Percentiles rank a stretch among this genome's conserved stretches.
phyloP scores from a whole-genome alignment of 2,888 invertebrate species.

The Sepiola atlantica region DNA sequence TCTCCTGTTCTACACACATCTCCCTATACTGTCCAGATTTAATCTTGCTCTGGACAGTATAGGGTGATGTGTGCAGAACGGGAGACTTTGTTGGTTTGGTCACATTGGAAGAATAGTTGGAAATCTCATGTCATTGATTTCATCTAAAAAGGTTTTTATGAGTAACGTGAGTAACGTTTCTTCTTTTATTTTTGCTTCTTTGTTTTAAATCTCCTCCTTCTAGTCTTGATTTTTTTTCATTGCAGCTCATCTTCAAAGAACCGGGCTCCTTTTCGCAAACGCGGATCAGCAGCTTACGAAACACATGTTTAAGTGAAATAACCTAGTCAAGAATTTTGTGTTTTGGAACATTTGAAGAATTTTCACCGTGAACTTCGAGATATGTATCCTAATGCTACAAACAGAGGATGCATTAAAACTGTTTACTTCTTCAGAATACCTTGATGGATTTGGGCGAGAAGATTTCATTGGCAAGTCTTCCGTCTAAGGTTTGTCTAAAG shows the following conservation, averaged over 20 bases:
- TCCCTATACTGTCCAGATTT: too few relatives aligned
- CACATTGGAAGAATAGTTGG: too few relatives aligned
- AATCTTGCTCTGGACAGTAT: too few relatives aligned
- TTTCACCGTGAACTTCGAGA: not conserved
- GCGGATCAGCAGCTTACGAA: conserved; percentile 76
- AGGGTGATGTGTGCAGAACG: too few relatives aligned
- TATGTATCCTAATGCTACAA: not conserved
- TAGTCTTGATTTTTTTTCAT: conserved; percentile 65
- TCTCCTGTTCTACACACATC: too few relatives aligned
- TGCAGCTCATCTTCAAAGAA: conserved; percentile 87
- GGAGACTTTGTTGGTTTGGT: too few relatives aligned
- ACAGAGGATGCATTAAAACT: not conserved
- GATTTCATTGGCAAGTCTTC: not conserved
- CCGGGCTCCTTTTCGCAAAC: conserved; percentile 85
- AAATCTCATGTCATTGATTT: too few relatives aligned
- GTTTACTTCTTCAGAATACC: not conserved
- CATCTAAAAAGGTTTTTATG: too few relatives aligned
- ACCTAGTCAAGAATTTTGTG: not conserved
- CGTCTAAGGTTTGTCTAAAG: not conserved
- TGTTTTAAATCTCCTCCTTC: not conserved
- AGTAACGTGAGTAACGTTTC: too few relatives aligned
- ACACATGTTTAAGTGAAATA: conserved; percentile 55
- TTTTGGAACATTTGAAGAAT: not conserved
- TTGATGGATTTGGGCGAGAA: not conserved
- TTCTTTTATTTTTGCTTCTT: too few relatives aligned